Evolutionary conservation across 2,113 vertebrate genomes (phyloP), one percentile per base, ranked within the genome.

Genomic region (Neotoma lepida): DNA sequence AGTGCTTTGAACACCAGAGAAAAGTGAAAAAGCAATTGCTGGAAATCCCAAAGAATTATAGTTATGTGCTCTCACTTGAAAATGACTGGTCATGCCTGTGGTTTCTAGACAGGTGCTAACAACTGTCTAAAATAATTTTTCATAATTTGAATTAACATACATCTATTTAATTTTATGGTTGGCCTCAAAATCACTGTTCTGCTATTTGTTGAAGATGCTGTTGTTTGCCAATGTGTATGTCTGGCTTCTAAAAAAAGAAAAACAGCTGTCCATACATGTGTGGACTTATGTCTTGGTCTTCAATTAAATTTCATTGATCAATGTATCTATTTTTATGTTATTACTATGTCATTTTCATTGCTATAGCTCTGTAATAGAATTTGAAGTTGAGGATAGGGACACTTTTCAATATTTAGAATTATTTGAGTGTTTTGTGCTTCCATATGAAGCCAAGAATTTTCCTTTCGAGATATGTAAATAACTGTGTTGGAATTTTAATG

Each of bases 1-100:
- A 80, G 58, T 2, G 1, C 2, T 44, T 63, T 89, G 30, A 6
- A 12, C 10, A 44, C 61, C 12, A 41, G 3, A 88, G 28, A 39
- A 39, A 78, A 30, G 4, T 76, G 46, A 39, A 63, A 49, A 22
- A 39, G 26, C 6, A 76, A 30, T 54, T 51, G 2, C 6, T 54
- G 15, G 6, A 41, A 80, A 30, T 54, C 15, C 24, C 1, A 0
- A 30, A 39, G 17, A 41, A 54, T 35, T 78, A 20, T 20, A 78
- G 17, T 78, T 20, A 35, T 54, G 49, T 35, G 14, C 7, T 78
- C 4, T 51, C 17, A 35, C 13, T 78, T 51, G 9, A 78, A 49
- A 51, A 39, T 35, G 24, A 41, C 2, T 10, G 24, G 9, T 17
- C 35, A 39, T 24, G 1, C 3, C 4, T 9, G 33, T 20, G 0